These are phyloP conservation scores for Platysternon megacephalum DNA, from an alignment of 2,113 vertebrate species.

Conservation along the genomic window DNA sequence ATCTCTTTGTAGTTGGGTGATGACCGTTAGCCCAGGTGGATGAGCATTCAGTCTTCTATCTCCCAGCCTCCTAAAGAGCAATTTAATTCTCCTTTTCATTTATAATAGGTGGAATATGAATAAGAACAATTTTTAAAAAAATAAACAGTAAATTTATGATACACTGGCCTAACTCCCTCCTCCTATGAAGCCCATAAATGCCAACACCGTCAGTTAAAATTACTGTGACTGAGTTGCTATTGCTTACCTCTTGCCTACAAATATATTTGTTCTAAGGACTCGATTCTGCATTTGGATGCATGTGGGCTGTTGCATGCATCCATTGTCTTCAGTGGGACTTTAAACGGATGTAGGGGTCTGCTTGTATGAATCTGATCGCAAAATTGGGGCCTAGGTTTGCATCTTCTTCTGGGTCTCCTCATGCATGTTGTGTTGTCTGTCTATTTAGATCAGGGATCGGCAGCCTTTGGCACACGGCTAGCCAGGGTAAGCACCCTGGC, in stretches of 20 bases:
- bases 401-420: neutral
- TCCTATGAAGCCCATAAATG: neutral
- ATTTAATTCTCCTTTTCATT: conserved; percentile 14
- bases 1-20: conserved; percentile 26
- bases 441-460: neutral
- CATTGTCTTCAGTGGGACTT: neutral
- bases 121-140: neutral
- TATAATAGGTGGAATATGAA: neutral
- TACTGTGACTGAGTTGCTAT: neutral
- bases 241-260: neutral
- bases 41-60: neutral
- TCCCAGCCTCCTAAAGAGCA: neutral
- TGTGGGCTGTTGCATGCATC: neutral
- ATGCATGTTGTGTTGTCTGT: rapidly evolving
- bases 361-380: neutral
- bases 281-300: neutral
- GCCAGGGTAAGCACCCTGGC: no score
- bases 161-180: neutral
- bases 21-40: conserved; percentile 21
- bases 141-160: neutral
- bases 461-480: no score
- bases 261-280: neutral
- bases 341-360: neutral
- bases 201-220: neutral
- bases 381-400: neutral